phyloP scores from a whole-genome alignment of 1,140 invertebrate genomes.

The Atta colombica region DNA sequence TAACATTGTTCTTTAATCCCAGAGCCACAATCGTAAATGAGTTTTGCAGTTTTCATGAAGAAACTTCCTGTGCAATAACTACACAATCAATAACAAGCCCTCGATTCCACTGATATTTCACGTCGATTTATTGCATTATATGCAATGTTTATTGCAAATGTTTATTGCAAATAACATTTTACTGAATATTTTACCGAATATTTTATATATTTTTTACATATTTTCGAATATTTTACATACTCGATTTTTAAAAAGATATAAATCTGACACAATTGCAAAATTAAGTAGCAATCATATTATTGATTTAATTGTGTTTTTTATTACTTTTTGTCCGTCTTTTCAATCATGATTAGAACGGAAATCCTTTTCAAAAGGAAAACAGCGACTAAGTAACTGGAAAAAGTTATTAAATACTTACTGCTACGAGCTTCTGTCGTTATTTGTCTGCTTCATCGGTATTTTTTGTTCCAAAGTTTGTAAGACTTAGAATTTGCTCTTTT shows the following conservation, averaged over 20 bases:
- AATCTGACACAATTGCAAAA: not conserved
- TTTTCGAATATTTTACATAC: not conserved
- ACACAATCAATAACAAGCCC: not conserved
- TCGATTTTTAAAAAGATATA: not conserved
- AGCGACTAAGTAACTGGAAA: slow-evolving; percentile 9
- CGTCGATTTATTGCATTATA: not conserved
- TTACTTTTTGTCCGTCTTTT: slow-evolving; percentile 7
- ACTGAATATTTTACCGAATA: not conserved
- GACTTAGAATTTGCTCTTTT: not conserved
- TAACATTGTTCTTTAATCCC: slow-evolving; percentile 16
- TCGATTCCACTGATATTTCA: not conserved
- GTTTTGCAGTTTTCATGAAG: slow-evolving; percentile 1
- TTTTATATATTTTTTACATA: not conserved
- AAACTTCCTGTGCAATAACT: not conserved
- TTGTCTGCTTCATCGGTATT: slow-evolving; percentile 19
- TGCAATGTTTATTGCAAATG: too few relatives aligned
- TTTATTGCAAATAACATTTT: too few relatives aligned
- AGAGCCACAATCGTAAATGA: slow-evolving; percentile 12
- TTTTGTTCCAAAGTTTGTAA: slow-evolving; percentile 31
- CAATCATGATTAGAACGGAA: slow-evolving; percentile 27
- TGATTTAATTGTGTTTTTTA: slow-evolving; percentile 4
- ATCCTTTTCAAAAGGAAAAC: not conserved
- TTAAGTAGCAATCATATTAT: not conserved
- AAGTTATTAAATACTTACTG: slow-evolving; percentile 17
- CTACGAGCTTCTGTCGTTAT: not conserved